Percentiles rank a stretch among this genome's conserved stretches.
phyloP scores from a whole-genome alignment of 2,888 invertebrate species.

The Lepidonotus clava region DNA sequence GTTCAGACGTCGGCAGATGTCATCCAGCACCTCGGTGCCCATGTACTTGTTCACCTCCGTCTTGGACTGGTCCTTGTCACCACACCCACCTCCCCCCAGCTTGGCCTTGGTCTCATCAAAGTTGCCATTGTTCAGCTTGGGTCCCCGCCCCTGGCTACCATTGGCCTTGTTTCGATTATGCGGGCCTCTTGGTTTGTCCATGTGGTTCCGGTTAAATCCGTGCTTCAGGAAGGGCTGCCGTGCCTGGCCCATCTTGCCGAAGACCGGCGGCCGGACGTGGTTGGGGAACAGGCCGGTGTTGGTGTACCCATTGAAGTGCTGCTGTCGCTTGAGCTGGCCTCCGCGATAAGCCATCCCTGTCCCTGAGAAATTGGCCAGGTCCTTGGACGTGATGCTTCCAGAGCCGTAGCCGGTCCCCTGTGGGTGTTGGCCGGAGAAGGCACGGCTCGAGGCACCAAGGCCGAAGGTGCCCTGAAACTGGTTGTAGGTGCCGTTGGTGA shows the following conservation, averaged over 20 bases:
- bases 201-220: background rate
- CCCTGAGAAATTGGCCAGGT: background rate
- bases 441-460: background rate
- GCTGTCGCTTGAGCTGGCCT: background rate
- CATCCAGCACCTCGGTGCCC: constrained; percentile 42
- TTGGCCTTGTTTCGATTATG: background rate
- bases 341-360: background rate
- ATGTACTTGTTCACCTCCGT: background rate
- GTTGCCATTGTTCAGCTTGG: background rate
- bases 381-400: background rate
- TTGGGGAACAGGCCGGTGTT: background rate
- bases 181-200: background rate
- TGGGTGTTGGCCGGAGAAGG: constrained; percentile 6
- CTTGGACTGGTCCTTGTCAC: constrained; percentile 1
- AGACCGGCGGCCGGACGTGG: constrained; percentile 17
- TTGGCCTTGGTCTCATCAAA: background rate
- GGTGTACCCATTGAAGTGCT: constrained; percentile 35
- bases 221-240: background rate
- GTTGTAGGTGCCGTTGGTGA: background rate
- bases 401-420: background rate
- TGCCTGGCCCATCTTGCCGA: background rate
- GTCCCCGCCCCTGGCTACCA: background rate
- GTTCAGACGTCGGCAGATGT: constrained; percentile 39
- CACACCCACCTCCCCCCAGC: background rate
- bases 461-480: constrained; percentile 13